A percentile compares a stretch with the other conserved stretches of the same genome.
Conservation (phyloP, 1,140 invertebrate species). For the Trialeurodes vaporariorum region DNA sequence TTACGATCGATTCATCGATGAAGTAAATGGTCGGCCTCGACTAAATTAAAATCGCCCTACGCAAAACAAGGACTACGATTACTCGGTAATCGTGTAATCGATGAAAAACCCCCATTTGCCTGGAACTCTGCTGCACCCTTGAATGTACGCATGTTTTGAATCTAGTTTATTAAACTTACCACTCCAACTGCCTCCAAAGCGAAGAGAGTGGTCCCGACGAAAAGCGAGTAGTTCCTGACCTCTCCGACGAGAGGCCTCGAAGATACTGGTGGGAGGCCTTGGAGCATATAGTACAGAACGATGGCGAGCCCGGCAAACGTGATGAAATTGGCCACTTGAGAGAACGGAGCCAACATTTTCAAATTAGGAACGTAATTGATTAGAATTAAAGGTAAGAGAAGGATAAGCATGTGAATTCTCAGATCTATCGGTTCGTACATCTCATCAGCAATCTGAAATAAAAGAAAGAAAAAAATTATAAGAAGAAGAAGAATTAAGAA, state of each 20-base stretch:
- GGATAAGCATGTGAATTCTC: conserved; percentile 44
- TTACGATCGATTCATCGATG: too few species aligned
- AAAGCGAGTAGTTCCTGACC: conserved; percentile 49
- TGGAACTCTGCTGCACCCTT: not conserved
- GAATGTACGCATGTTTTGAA: not conserved
- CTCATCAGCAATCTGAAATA: conserved; percentile 35
- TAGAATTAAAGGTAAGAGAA: conserved; percentile 53
- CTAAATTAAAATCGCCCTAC: too few species aligned
- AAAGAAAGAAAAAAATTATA: too few species aligned
- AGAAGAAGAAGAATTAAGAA: too few species aligned
- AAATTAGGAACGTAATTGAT: conserved; percentile 65
- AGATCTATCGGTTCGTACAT: conserved; percentile 33
- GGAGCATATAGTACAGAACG: conserved; percentile 53
- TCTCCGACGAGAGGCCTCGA: conserved; percentile 44
- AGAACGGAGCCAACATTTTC: conserved; percentile 68
- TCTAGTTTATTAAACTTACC: conserved; percentile 48
- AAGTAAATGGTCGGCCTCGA: too few species aligned
- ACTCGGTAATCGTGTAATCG: too few species aligned
- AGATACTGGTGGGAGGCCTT: conserved; percentile 43
- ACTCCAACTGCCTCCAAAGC: conserved; percentile 81
- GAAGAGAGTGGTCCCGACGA: conserved; percentile 79
- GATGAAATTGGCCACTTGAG: conserved; percentile 61
- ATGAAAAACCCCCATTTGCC: too few species aligned
- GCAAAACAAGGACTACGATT: too few species aligned
- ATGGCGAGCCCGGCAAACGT: conserved; percentile 56